A percentile compares a stretch with the other conserved stretches of the same genome.
Evolutionary conservation across 2,113 vertebrate genomes (phyloP).

Genomic region (Prinia subflava): DNA sequence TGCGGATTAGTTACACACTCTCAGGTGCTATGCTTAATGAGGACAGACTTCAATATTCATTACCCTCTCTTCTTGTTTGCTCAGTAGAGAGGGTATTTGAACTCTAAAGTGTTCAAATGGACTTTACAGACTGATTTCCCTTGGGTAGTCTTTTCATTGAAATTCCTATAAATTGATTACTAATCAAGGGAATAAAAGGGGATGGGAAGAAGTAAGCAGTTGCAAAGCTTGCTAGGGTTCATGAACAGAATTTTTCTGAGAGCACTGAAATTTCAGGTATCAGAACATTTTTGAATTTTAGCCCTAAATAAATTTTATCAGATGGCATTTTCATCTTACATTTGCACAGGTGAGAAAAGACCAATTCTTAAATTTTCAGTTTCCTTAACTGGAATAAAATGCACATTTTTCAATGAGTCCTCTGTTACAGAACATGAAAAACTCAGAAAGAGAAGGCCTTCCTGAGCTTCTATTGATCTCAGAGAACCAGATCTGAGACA

Average conservation of each 20-base stretch:
- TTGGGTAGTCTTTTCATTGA: not conserved
- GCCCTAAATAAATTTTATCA: not conserved
- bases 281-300: not conserved
- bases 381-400: not conserved
- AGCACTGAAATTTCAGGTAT: not conserved
- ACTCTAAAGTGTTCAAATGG: not conserved
- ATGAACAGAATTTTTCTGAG: not conserved
- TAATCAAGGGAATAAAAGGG: constrained; percentile 10
- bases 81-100: not conserved
- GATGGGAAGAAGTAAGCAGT: not conserved
- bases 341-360: not conserved
- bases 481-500: not conserved
- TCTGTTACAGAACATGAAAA: not conserved
- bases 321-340: not conserved
- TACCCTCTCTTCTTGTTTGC: not conserved
- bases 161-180: constrained; percentile 14
- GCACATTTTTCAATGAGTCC: not conserved
- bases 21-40: not conserved
- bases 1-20: not conserved
- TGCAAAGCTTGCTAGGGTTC: not conserved
- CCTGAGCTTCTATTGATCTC: not conserved
- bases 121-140: constrained; percentile 31
- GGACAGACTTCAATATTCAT: constrained; percentile 7
- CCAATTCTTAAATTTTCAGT: not conserved
- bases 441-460: not conserved